Evolutionary conservation across 2,888 invertebrate species (phyloP).

Genomic region (Clepsis dumicolana): DNA sequence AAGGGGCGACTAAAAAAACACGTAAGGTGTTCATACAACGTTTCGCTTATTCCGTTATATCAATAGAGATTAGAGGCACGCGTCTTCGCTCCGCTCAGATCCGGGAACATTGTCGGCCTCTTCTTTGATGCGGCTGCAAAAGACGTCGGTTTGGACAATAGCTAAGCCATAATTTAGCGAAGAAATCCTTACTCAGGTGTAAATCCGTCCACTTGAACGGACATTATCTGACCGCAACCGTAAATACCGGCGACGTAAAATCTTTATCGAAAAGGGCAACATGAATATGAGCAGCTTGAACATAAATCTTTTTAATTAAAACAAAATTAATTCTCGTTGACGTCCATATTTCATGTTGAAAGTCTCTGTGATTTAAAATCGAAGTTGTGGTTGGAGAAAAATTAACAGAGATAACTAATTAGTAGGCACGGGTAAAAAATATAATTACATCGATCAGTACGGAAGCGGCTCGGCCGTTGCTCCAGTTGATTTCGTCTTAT

Average conservation of each 20-base stretch:
- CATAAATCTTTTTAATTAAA: slow-evolving; percentile 16
- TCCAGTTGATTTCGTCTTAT: slow-evolving; percentile 70
- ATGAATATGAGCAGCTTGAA: background rate
- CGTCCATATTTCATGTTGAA: slow-evolving; percentile 24
- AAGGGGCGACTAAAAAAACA: slow-evolving; percentile 66
- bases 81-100: slow-evolving; percentile 70
- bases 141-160: slow-evolving; percentile 70
- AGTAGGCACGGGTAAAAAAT: slow-evolving; percentile 57
- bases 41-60: slow-evolving; percentile 79
- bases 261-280: background rate
- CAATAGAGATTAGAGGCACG: slow-evolving; percentile 84
- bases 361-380: slow-evolving; percentile 17
- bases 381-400: slow-evolving; percentile 18
- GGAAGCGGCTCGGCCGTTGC: slow-evolving; percentile 59
- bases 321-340: background rate
- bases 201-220: slow-evolving; percentile 65
- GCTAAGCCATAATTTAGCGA: slow-evolving; percentile 66
- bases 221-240: slow-evolving; percentile 57
- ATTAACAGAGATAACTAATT: slow-evolving; percentile 51
- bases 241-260: slow-evolving; percentile 41
- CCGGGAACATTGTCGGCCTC: slow-evolving; percentile 70
- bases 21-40: slow-evolving; percentile 79
- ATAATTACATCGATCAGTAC: slow-evolving; percentile 66
- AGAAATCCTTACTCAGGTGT: slow-evolving; percentile 66
- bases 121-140: slow-evolving; percentile 81